Conservation (phyloP, 2,113 vertebrate species). For the Physeter macrocephalus region DNA sequence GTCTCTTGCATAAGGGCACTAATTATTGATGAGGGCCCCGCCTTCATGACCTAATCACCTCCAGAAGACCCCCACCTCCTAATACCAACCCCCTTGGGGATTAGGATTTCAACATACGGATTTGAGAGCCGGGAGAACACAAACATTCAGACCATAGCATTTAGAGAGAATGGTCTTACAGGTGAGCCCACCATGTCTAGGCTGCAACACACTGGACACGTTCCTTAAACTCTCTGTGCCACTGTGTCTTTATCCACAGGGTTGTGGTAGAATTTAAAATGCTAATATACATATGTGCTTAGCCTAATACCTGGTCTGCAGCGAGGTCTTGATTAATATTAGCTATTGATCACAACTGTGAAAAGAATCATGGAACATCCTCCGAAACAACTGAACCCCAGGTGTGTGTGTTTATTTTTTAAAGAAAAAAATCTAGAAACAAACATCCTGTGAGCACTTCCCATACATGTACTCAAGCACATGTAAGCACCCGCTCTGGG, state of each 20-base stretch:
- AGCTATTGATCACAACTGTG: too few species aligned
- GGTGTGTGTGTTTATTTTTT: not conserved
- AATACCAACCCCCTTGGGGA: not conserved
- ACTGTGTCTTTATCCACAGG: not conserved
- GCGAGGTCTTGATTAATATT: not conserved
- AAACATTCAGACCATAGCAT: not conserved
- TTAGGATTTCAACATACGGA: not conserved
- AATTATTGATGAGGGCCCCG: not conserved
- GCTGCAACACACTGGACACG: not conserved
- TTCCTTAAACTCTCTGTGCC: not conserved
- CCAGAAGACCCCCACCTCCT: not conserved
- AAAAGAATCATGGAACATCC: not conserved
- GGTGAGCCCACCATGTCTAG: not conserved
- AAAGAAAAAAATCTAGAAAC: not conserved
- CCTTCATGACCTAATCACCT: not conserved
- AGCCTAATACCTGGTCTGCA: not conserved
- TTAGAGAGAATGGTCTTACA: not conserved
- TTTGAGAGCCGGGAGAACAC: not conserved
- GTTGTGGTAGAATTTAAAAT: not conserved
- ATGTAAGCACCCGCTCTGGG: fast-evolving
- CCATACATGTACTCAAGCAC: not conserved
- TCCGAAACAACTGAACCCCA: not conserved
- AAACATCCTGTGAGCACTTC: not conserved
- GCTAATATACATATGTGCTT: not conserved
- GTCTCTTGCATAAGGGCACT: not conserved